These are phyloP conservation scores for Dreissena rostriformis DNA, from an alignment of 1,140 invertebrate genomes.

Conservation along the genomic window DNA sequence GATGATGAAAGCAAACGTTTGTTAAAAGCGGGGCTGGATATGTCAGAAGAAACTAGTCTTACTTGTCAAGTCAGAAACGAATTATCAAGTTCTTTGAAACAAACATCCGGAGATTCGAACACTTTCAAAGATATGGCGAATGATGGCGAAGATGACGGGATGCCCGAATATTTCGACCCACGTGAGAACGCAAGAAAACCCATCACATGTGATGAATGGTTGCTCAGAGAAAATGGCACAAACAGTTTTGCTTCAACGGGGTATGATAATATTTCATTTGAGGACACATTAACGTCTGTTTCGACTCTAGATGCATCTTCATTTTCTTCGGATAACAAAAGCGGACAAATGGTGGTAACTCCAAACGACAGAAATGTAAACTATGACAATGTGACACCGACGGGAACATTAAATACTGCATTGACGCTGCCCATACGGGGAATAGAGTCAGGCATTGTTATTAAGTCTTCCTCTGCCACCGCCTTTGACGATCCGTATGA, in stretches of 20 bases:
- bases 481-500: constrained; percentile 58
- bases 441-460: not conserved
- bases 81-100: constrained; percentile 23
- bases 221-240: no score
- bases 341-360: no score
- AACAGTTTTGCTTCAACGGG: no score
- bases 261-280: no score
- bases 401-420: not conserved
- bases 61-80: constrained; percentile 11
- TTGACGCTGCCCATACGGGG: not conserved
- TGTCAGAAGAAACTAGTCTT: not conserved
- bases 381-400: no score
- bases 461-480: not conserved
- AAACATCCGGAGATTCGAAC: constrained; percentile 26
- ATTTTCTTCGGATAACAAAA: no score
- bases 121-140: not conserved
- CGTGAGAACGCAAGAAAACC: not conserved
- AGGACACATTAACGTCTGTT: no score
- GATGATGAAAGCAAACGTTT: constrained; percentile 3
- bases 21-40: not conserved
- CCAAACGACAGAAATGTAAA: no score
- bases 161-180: constrained; percentile 47
- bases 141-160: constrained; percentile 25
- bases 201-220: no score
- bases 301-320: no score